phyloP scores from a whole-genome alignment of 2,888 invertebrate species.

The Lathronympha strigana region DNA sequence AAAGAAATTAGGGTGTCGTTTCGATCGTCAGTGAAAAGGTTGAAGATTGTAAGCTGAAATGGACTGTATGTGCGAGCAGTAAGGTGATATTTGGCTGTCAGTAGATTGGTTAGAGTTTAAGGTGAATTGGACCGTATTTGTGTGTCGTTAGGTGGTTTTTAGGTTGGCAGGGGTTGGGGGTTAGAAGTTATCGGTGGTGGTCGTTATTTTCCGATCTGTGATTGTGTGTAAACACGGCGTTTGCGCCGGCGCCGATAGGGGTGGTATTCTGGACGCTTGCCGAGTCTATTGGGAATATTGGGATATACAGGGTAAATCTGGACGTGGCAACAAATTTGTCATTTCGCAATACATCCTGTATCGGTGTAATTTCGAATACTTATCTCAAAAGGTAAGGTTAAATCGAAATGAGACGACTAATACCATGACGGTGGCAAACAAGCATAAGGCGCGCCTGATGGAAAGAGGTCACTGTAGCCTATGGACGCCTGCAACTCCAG shows the following conservation, averaged over 20 bases:
- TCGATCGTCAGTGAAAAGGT: neutral
- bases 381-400: too few relatives aligned
- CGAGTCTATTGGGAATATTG: neutral
- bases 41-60: neutral
- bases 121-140: neutral
- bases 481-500: too few relatives aligned
- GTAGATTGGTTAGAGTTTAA: neutral
- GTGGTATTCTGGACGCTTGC: constrained; percentile 8
- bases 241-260: constrained; percentile 23
- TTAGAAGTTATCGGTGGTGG: constrained; percentile 24
- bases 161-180: neutral
- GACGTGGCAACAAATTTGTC: too few relatives aligned
- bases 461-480: too few relatives aligned
- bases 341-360: too few relatives aligned
- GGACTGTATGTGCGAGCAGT: neutral
- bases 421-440: too few relatives aligned
- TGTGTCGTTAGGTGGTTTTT: neutral
- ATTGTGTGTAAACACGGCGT: constrained; percentile 38
- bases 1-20: neutral
- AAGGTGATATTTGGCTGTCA: neutral
- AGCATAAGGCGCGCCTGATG: too few relatives aligned
- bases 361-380: too few relatives aligned
- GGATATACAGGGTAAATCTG: too few relatives aligned
- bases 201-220: constrained; percentile 40
- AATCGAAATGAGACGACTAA: too few relatives aligned